These are phyloP conservation scores for Lacerta bilineata DNA, from an alignment of 2,797 vertebrate genomes.

Conservation along the genomic window DNA sequence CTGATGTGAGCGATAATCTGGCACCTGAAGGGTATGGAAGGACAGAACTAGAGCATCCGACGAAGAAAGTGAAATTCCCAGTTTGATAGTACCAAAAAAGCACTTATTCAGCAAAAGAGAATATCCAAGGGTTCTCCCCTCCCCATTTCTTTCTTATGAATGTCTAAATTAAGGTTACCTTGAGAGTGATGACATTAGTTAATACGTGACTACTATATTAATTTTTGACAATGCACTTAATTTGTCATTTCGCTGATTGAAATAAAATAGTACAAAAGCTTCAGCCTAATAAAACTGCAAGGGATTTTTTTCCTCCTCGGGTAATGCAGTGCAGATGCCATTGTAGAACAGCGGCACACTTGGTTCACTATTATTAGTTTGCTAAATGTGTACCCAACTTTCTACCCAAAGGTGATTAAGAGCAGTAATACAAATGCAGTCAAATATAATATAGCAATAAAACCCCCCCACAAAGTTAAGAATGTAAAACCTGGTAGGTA, in stretches of 20 bases:
- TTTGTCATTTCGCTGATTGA: slow-evolving; percentile 26
- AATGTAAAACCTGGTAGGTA: no score
- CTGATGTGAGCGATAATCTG: slow-evolving; percentile 72
- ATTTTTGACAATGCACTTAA: slow-evolving; percentile 46
- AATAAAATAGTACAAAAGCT: slow-evolving; percentile 34
- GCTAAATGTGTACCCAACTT: not conserved
- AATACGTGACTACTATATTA: slow-evolving; percentile 26
- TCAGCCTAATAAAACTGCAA: slow-evolving; percentile 5
- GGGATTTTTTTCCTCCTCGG: not conserved
- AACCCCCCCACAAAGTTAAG: not conserved
- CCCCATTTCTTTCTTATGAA: not conserved
- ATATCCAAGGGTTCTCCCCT: not conserved
- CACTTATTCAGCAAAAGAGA: slow-evolving; percentile 37
- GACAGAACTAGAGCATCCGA: slow-evolving; percentile 58
- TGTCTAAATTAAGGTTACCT: slow-evolving; percentile 50
- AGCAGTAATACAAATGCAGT: not conserved
- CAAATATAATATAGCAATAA: not conserved
- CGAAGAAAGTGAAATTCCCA: slow-evolving; percentile 62
- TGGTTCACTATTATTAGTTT: not conserved
- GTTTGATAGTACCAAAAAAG: slow-evolving; percentile 56
- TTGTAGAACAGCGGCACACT: not conserved
- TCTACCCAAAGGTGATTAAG: not conserved
- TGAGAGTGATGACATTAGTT: slow-evolving; percentile 21
- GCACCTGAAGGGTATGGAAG: slow-evolving; percentile 73
- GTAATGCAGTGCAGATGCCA: not conserved